phyloP scores from a whole-genome alignment of 2,797 vertebrate genomes.

The Acropternis orthonyx region DNA sequence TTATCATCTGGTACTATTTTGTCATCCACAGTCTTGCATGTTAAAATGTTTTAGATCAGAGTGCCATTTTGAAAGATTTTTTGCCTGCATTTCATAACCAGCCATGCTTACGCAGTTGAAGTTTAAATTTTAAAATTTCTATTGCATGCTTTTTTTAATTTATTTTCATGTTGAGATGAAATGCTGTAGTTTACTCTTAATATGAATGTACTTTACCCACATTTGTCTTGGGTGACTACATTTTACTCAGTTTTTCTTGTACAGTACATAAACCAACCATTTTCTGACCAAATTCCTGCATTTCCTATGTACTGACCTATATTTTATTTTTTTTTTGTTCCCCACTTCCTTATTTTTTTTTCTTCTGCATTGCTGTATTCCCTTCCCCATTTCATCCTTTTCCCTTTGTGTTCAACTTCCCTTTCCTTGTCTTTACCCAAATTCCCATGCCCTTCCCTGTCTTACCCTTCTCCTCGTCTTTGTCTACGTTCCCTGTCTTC shows the following conservation, averaged over 20 bases:
- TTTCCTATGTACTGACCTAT: conserved; percentile 99
- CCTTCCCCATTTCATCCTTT: conserved; percentile 83
- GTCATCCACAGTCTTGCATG: conserved; percentile 84
- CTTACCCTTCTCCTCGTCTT: conserved; percentile 80
- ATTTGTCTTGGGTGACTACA: conserved; percentile 93
- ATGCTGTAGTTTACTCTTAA: conserved; percentile 85
- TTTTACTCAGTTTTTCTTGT: conserved; percentile 92
- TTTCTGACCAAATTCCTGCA: conserved; percentile 99
- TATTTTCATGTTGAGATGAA: conserved; percentile 82
- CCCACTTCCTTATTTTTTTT: conserved; percentile 85
- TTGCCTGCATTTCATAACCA: conserved; percentile 86
- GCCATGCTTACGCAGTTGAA: conserved; percentile 83
- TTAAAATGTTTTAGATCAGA: conserved; percentile 74
- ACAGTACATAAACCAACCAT: conserved; percentile 96
- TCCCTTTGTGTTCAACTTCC: conserved; percentile 80
- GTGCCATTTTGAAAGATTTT: conserved; percentile 77
- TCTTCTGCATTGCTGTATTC: conserved; percentile 83
- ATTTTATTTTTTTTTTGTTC: conserved; percentile 96
- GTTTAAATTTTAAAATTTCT: conserved; percentile 76
- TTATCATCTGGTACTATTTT: conserved; percentile 76
- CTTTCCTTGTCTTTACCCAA: conserved; percentile 81
- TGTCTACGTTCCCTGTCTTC: conserved; percentile 78
- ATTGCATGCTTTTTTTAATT: conserved; percentile 76
- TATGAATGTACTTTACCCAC: conserved; percentile 91
- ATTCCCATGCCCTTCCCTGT: conserved; percentile 79